Evolutionary conservation across 2,888 invertebrate species (phyloP).

Genomic region (Cosmia pyralina): DNA sequence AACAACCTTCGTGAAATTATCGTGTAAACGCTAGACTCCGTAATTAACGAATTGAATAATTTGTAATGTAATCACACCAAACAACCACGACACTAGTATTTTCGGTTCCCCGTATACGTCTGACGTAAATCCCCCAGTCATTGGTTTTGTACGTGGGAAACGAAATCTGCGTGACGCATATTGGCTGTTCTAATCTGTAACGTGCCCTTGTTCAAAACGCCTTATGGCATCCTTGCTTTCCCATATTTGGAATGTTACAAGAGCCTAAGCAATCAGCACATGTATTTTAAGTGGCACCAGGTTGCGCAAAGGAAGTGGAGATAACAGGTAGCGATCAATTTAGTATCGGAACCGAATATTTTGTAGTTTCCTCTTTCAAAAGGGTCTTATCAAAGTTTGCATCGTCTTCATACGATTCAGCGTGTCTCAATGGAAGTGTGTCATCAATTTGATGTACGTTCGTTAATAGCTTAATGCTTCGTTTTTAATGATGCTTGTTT

Average conservation of each 20-base stretch:
- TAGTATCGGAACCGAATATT: slow-evolving; percentile 43
- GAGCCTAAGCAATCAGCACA: slow-evolving; percentile 50
- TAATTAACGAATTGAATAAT: slow-evolving; percentile 63
- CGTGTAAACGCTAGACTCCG: slow-evolving; percentile 51
- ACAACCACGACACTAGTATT: slow-evolving; percentile 48
- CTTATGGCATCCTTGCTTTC: slow-evolving; percentile 48
- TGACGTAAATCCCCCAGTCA: slow-evolving; percentile 45
- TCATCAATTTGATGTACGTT: slow-evolving; percentile 37
- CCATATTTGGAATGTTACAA: slow-evolving; percentile 56
- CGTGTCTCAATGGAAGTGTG: slow-evolving; percentile 24
- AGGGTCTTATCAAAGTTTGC: slow-evolving; percentile 12
- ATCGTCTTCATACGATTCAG: slow-evolving; percentile 13
- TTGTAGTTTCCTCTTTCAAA: slow-evolving; percentile 37
- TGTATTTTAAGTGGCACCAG: slow-evolving; percentile 40
- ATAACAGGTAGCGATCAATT: slow-evolving; percentile 47
- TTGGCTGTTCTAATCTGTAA: slow-evolving; percentile 37
- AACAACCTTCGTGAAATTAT: slow-evolving; percentile 69
- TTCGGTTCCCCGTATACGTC: slow-evolving; percentile 37
- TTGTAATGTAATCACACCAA: slow-evolving; percentile 61
- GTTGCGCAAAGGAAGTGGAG: slow-evolving; percentile 46
- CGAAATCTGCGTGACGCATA: slow-evolving; percentile 47
- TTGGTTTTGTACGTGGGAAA: slow-evolving; percentile 38
- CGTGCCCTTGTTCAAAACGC: slow-evolving; percentile 49
- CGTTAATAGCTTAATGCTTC: slow-evolving; percentile 35
- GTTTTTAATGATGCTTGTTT: slow-evolving; percentile 32